Conservation (phyloP, 2,888 invertebrate species). For the Cheilosia scutellata region DNA sequence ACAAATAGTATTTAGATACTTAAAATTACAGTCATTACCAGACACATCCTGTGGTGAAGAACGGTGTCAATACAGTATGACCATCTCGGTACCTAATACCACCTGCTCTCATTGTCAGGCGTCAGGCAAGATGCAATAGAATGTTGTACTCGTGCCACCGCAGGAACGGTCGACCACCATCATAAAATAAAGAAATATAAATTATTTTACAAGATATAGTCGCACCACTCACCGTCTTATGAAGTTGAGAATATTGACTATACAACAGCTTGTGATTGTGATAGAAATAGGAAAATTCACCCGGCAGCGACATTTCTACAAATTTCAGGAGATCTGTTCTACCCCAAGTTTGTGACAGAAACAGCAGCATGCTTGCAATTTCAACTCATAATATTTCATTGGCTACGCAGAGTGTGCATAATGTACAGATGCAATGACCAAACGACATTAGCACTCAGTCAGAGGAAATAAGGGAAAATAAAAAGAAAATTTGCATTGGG, state of each 20-base stretch:
- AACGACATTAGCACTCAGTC: constrained; percentile 40
- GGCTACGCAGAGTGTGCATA: constrained; percentile 9
- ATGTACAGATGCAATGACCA: constrained; percentile 55
- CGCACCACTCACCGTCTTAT: constrained; percentile 21
- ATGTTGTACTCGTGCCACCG: constrained; percentile 65
- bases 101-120: constrained; percentile 63
- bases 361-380: constrained; percentile 20
- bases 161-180: constrained; percentile 73
- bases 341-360: constrained; percentile 32
- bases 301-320: constrained; percentile 34
- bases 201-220: constrained; percentile 54
- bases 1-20: constrained; percentile 69
- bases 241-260: constrained; percentile 24
- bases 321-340: constrained; percentile 25
- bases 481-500: constrained; percentile 67
- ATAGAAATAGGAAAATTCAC: constrained; percentile 29
- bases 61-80: constrained; percentile 65
- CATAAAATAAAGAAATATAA: constrained; percentile 69
- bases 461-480: constrained; percentile 26
- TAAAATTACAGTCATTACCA: constrained; percentile 72
- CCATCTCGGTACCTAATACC: constrained; percentile 32
- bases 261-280: constrained; percentile 5
- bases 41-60: constrained; percentile 73
- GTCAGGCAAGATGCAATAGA: constrained; percentile 37
- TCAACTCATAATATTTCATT: constrained; percentile 56